A percentile compares a stretch with the other conserved stretches of the same genome.
These are phyloP conservation scores for Margarornis squamiger DNA, from an alignment of 2,797 vertebrate genomes.

Conservation along the genomic window DNA sequence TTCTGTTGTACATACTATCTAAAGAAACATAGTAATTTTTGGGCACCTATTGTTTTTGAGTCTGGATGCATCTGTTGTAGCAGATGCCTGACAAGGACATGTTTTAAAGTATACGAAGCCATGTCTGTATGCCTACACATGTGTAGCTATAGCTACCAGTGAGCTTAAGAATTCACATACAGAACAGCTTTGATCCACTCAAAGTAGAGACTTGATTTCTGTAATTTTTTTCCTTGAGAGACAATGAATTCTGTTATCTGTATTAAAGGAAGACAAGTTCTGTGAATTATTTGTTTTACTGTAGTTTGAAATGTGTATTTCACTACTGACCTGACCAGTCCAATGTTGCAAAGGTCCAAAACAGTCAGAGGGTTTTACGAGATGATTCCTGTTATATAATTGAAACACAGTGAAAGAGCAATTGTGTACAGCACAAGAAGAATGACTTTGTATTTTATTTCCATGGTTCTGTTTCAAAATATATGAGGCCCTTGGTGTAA, in stretches of 20 bases:
- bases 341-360: neutral
- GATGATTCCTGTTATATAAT: neutral
- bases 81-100: neutral
- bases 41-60: accelerated
- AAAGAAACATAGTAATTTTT: neutral
- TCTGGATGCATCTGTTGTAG: neutral
- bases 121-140: neutral
- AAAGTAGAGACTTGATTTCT: neutral
- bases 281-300: neutral
- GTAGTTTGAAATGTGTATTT: neutral
- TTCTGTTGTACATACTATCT: neutral
- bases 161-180: neutral
- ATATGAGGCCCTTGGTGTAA: neutral
- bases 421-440: neutral
- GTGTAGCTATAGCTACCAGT: neutral
- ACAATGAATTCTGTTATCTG: neutral
- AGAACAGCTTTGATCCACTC: neutral
- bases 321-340: neutral
- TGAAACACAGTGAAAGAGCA: neutral
- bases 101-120: neutral
- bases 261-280: neutral
- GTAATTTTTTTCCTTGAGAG: neutral
- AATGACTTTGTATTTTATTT: conserved; percentile 25
- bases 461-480: neutral
- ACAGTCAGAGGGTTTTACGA: neutral